phyloP scores from a whole-genome alignment of 2,888 invertebrate species.

The Himalopsyche kuldschensis region DNA sequence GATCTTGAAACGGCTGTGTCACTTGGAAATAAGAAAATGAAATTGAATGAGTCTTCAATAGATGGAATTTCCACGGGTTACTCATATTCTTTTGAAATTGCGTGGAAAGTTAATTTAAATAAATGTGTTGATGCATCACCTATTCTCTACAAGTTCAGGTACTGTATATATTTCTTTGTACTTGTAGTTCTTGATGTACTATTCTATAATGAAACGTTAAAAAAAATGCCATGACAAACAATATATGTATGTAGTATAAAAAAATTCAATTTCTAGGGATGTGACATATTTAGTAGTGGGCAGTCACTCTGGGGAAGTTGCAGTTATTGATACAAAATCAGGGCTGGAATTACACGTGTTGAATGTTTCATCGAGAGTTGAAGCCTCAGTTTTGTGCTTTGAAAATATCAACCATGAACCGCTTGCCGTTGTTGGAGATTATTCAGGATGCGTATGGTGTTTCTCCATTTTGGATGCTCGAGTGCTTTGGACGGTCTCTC shows the following conservation, averaged over 20 bases:
- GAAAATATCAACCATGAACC: conserved; percentile 39
- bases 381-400: conserved; percentile 64
- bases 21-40: conserved; percentile 41
- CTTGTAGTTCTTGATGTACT: too few species aligned
- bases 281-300: conserved; percentile 61
- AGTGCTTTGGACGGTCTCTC: conserved; percentile 64
- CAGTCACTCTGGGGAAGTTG: conserved; percentile 74
- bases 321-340: conserved; percentile 59
- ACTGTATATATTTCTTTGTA: background rate
- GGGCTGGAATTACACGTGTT: conserved; percentile 57
- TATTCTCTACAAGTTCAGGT: conserved; percentile 50
- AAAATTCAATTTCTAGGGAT: conserved; percentile 45
- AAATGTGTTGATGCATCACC: conserved; percentile 87
- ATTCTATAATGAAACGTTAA: too few species aligned
- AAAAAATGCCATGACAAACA: too few species aligned
- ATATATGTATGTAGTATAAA: too few species aligned
- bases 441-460: conserved; percentile 73
- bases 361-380: conserved; percentile 69
- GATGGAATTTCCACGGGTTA: conserved; percentile 36
- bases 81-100: conserved; percentile 43
- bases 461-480: conserved; percentile 53
- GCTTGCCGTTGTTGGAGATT: conserved; percentile 69
- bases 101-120: conserved; percentile 64
- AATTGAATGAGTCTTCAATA: background rate
- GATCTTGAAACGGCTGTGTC: background rate